Conservation (phyloP, 2,888 invertebrate genomes). For the Pasiphila rectangulata region DNA sequence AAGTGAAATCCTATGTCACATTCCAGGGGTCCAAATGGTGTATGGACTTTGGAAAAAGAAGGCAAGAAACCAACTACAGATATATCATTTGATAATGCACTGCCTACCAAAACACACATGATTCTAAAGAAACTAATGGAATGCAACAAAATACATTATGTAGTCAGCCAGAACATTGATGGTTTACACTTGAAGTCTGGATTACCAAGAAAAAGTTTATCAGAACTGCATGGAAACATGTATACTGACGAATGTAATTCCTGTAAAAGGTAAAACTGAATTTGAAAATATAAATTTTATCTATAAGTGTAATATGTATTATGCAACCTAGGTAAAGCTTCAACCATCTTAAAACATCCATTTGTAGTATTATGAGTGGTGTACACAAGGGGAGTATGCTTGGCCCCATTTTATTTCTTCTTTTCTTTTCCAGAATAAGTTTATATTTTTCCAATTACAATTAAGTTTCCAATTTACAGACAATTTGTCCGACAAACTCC, state of each 20-base stretch:
- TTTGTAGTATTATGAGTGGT: too few species aligned
- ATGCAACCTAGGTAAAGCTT: too few species aligned
- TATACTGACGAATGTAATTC: slow-evolving; percentile 95
- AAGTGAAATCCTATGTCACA: too few species aligned
- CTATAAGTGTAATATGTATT: too few species aligned
- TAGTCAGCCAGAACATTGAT: slow-evolving; percentile 99
- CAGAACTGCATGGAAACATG: slow-evolving; percentile 99
- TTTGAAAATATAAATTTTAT: too few species aligned
- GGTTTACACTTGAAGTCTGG: slow-evolving; percentile 97
- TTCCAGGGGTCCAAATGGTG: slow-evolving; percentile 92
- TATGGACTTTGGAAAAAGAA: slow-evolving; percentile 96
- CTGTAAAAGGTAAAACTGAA: slow-evolving; percentile 91
- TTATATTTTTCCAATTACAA: too few species aligned
- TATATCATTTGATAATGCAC: slow-evolving; percentile 93
- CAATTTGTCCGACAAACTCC: slow-evolving; percentile 89
- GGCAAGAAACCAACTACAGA: slow-evolving; percentile 92
- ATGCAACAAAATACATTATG: slow-evolving; percentile 85
- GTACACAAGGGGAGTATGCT: too few species aligned
- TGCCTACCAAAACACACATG: slow-evolving; percentile 97
- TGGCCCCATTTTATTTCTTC: too few species aligned
- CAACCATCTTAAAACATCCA: too few species aligned
- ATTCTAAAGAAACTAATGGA: slow-evolving; percentile 91
- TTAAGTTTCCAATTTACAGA: too few species aligned
- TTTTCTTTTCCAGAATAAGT: too few species aligned
- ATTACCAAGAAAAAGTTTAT: slow-evolving; percentile 87